Conservation (phyloP, 35 echinoderm and acorn worm genomes). For the Lytechinus pictus region DNA sequence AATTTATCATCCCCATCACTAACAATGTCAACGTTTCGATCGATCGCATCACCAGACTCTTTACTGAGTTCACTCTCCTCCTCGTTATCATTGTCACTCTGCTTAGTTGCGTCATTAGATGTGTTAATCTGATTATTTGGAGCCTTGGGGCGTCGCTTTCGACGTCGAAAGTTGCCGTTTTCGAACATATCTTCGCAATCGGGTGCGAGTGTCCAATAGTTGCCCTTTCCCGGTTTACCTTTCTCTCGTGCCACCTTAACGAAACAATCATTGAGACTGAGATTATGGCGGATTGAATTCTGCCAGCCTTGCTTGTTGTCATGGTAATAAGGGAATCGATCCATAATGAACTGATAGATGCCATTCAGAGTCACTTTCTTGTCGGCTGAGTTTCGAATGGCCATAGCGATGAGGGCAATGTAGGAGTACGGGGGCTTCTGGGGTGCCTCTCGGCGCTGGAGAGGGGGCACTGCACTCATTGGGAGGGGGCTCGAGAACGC, state of each 20-base stretch:
- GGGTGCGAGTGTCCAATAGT: constrained; percentile 93
- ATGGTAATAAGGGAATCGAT: constrained; percentile 98
- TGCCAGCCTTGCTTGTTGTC: constrained; percentile 99
- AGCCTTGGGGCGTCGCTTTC: constrained; percentile 88
- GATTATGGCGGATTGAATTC: constrained; percentile 98
- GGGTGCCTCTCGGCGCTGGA: constrained; percentile 85
- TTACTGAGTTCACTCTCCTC: constrained; percentile 27
- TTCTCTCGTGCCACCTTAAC: constrained; percentile 97
- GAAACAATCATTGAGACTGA: constrained; percentile 99
- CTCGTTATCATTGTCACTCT: constrained; percentile 1
- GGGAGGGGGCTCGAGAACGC: constrained; percentile 75
- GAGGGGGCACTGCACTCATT: constrained; percentile 66
- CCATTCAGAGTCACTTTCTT: constrained; percentile 97
- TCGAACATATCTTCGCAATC: constrained; percentile 99
- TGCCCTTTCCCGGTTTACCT: constrained; percentile 97
- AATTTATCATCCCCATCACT: constrained; percentile 20
- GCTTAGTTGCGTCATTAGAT: constrained; percentile 7
- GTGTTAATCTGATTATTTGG: constrained; percentile 33
- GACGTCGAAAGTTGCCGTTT: constrained; percentile 97
- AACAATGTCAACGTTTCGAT: not conserved
- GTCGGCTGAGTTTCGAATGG: constrained; percentile 82
- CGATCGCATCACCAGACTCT: not conserved
- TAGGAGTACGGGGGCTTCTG: constrained; percentile 99
- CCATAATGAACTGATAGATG: constrained; percentile 99
- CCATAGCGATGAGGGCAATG: constrained; percentile 98